Percentiles rank a stretch among this genome's conserved stretches.
Evolutionary conservation across 1,140 invertebrate genomes (phyloP).

Genomic region (Lordiphosa stackelbergi): DNA sequence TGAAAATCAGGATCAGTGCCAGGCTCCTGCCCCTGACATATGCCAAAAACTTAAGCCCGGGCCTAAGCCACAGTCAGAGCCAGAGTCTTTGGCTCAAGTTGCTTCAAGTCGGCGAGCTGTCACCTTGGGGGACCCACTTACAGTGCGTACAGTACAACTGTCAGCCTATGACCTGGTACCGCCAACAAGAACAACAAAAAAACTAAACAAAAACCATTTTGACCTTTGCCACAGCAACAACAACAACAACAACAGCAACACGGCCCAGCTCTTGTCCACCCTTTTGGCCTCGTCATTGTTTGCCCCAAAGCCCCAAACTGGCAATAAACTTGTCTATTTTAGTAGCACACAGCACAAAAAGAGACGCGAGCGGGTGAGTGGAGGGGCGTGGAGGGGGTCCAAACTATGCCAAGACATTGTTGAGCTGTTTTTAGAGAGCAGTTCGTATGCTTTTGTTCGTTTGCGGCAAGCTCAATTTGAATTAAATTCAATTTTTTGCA

Average conservation of each 20-base stretch:
- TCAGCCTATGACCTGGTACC: slow-evolving; percentile 50
- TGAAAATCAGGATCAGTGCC: slow-evolving; percentile 9
- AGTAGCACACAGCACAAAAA: slow-evolving; percentile 56
- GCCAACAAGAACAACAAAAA: slow-evolving; percentile 6
- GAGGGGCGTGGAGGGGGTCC: background rate
- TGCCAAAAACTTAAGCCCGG: slow-evolving; percentile 10
- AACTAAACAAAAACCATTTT: slow-evolving; percentile 46
- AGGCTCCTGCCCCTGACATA: slow-evolving; percentile 19
- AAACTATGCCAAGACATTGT: slow-evolving; percentile 54
- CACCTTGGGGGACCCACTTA: slow-evolving; percentile 50
- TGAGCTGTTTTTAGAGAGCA: slow-evolving; percentile 32
- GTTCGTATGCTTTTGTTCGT: slow-evolving; percentile 41
- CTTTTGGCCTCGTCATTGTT: slow-evolving; percentile 72
- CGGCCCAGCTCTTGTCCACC: slow-evolving; percentile 60
- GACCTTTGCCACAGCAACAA: slow-evolving; percentile 50
- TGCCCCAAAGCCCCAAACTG: slow-evolving; percentile 66
- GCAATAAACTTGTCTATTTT: slow-evolving; percentile 74
- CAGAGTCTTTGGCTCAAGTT: slow-evolving; percentile 43
- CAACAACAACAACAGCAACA: slow-evolving; percentile 27
- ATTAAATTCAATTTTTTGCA: slow-evolving; percentile 65
- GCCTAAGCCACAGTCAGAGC: slow-evolving; percentile 6
- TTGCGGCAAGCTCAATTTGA: slow-evolving; percentile 56
- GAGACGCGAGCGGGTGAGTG: background rate
- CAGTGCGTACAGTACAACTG: slow-evolving; percentile 41
- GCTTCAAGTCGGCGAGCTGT: slow-evolving; percentile 28